Percentiles rank a stretch among this genome's conserved stretches.
Conservation (phyloP, 2,888 invertebrate genomes). For the Sipha maydis region DNA sequence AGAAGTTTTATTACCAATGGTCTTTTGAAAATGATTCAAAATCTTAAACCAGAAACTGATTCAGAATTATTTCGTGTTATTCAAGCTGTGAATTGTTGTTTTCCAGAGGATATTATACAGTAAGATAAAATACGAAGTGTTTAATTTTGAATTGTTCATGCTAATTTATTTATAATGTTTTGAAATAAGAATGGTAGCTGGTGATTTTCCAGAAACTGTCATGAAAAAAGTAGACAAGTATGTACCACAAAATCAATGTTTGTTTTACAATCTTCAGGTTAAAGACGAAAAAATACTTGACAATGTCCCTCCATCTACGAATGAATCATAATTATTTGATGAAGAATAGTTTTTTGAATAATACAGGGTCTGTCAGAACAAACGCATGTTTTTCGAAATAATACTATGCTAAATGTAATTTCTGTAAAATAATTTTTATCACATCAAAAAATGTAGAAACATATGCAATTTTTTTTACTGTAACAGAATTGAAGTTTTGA, state of each 20-base stretch:
- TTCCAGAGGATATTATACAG: conserved; percentile 76
- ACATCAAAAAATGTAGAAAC: no score
- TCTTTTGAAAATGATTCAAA: conserved; percentile 82
- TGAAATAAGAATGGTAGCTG: conserved; percentile 37
- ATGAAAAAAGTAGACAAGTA: conserved; percentile 45
- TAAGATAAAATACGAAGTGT: conserved; percentile 7
- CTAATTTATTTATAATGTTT: neutral
- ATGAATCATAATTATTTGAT: neutral
- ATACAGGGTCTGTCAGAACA: conserved; percentile 15
- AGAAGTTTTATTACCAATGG: conserved; percentile 83
- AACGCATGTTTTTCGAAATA: conserved; percentile 15
- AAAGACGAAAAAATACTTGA: neutral
- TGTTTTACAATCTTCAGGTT: conserved; percentile 15
- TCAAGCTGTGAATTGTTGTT: conserved; percentile 82
- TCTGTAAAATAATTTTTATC: no score
- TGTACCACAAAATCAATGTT: conserved; percentile 42
- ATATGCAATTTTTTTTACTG: neutral
- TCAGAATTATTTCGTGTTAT: conserved; percentile 81
- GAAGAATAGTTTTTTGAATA: neutral
- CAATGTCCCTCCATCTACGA: neutral
- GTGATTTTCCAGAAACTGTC: conserved; percentile 46
- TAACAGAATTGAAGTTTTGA: conserved; percentile 11
- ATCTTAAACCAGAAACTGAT: conserved; percentile 81
- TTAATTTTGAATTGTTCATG: neutral
- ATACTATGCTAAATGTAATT: no score